Conservation (phyloP, 2,888 invertebrate genomes). For the Germaria angustata region DNA sequence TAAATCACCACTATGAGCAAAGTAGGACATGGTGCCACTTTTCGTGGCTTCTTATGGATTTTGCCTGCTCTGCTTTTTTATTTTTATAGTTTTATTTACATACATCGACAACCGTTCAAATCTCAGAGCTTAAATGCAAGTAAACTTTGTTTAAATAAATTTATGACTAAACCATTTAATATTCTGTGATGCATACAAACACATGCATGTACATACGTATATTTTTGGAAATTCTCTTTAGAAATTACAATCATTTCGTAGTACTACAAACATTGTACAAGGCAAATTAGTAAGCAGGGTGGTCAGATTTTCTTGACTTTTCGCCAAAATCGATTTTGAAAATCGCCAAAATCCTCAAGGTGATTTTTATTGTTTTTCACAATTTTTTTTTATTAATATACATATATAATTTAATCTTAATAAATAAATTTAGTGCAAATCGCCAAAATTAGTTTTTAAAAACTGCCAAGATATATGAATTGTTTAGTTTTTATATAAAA, state of each 20-base stretch:
- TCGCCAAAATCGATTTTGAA: too few relatives aligned
- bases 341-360: too few relatives aligned
- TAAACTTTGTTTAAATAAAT: conserved; percentile 34
- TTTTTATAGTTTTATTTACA: conserved; percentile 5
- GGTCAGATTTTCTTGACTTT: too few relatives aligned
- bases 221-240: conserved; percentile 32
- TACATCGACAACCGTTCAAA: not conserved
- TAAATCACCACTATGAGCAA: conserved; percentile 82
- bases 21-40: conserved; percentile 74
- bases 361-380: too few relatives aligned
- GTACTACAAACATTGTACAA: too few relatives aligned
- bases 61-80: not conserved
- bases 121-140: conserved; percentile 30
- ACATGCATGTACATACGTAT: not conserved
- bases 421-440: too few relatives aligned
- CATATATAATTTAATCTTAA: too few relatives aligned
- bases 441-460: too few relatives aligned
- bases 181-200: not conserved
- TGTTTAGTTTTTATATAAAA: too few relatives aligned
- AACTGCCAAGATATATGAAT: too few relatives aligned
- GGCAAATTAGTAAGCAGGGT: too few relatives aligned
- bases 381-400: too few relatives aligned
- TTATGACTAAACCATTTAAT: conserved; percentile 46
- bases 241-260: conserved; percentile 27
- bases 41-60: conserved; percentile 44